Evolutionary conservation across 1,140 invertebrate species (phyloP).

Genomic region (Lasaia peninsularis): DNA sequence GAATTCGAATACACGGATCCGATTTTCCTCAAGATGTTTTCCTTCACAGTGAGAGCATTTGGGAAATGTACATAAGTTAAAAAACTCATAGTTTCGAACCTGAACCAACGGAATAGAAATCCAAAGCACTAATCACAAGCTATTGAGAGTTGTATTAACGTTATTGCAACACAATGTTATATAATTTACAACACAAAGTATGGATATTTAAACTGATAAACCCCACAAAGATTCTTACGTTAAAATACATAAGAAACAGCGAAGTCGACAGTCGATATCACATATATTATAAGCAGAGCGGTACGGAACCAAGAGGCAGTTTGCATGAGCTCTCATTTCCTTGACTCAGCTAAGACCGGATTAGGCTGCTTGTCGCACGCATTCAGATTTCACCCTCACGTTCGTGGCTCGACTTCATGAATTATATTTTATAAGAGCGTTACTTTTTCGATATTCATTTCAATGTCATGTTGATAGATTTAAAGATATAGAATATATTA

Average conservation of each 20-base stretch:
- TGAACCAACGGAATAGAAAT: too few relatives aligned
- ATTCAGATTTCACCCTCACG: constrained; percentile 39
- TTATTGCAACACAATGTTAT: too few relatives aligned
- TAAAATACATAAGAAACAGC: constrained; percentile 32
- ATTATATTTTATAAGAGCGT: constrained; percentile 40
- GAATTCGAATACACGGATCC: too few relatives aligned
- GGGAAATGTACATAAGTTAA: too few relatives aligned
- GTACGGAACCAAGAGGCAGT: constrained; percentile 44
- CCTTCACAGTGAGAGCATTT: too few relatives aligned
- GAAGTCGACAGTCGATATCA: constrained; percentile 36
- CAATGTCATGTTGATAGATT: neutral
- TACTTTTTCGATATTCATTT: constrained; percentile 29
- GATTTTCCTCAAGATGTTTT: too few relatives aligned
- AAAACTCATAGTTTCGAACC: too few relatives aligned
- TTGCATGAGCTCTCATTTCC: constrained; percentile 54
- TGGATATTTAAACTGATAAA: too few relatives aligned
- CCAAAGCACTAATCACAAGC: too few relatives aligned
- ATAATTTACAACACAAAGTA: too few relatives aligned
- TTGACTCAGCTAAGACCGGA: constrained; percentile 60
- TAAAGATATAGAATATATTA: constrained; percentile 26
- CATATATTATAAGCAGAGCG: constrained; percentile 15
- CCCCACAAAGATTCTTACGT: too few relatives aligned
- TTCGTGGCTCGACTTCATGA: constrained; percentile 42
- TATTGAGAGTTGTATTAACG: too few relatives aligned
- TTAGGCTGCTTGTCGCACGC: constrained; percentile 56